Base-by-base conservation (phyloP, 2,888 invertebrate species). In the Tipula lateralis region DNA sequence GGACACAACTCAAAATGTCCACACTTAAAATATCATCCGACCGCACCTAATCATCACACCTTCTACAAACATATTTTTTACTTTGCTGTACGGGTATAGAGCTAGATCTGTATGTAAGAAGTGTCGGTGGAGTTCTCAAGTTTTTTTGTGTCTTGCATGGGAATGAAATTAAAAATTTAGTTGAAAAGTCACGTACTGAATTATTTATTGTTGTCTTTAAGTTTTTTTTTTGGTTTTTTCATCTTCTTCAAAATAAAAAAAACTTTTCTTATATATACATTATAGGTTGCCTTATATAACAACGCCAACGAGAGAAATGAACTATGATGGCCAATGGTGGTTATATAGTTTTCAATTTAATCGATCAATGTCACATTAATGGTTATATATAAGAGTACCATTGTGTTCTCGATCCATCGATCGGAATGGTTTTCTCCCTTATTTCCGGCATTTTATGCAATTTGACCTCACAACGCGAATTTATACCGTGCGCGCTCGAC, bases 101-200 rank as follows among this genome's bases (percentile, higher is more conserved):
- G 24, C 19, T 66, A 24, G 24, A 66, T 66, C 24, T 66, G 24
- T 12, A 66, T 24, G 66, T 24, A 66, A 19, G 66, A 66, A 66
- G 66, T 66, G 24, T 66, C 66, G 66, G 24, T 24, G 66, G 66
- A 66, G 66, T 66, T 66, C 66, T 66, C 24, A 66, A 24, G 19
- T 24, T 66, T 66, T 66, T 24, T 66, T 16, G 44, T 24, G 66
- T 24, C 66, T 66, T 66, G n/a, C n/a, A n/a, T n/a, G 66, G 24
- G 7, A 66, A 66, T 66, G 24, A 66, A 19, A 66, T 1, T 24
- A 66, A 66, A 66, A 66, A 66, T 44, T 24, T 66, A 66, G 66
- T 66, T 66, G 66, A 66, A 66, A 66, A 66, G 66, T 66, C 66
- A 66, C 66, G 66, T 66, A 66, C 66, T 66, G 24, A 16, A 66